Conservation (phyloP, 2,888 invertebrate genomes). For the Eupithecia centaureata region DNA sequence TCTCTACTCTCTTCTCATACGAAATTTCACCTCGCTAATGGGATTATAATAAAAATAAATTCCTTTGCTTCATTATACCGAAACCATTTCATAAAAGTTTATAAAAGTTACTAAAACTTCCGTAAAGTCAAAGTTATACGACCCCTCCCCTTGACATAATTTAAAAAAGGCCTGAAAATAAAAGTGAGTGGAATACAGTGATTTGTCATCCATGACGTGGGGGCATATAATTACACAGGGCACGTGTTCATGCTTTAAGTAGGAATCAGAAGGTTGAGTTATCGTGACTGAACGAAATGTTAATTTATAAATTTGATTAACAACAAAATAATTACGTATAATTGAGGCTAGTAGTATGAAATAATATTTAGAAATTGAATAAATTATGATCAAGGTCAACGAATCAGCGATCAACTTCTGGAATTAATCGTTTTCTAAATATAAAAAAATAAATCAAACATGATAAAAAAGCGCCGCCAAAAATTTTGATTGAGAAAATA, state of each 20-base stretch:
- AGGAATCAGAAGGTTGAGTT: not conserved
- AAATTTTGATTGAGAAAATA: too few species aligned
- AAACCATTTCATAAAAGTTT: conserved; percentile 6
- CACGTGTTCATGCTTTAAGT: not conserved
- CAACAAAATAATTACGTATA: too few species aligned
- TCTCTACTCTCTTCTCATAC: not conserved
- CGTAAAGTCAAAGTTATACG: not conserved
- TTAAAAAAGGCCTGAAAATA: not conserved
- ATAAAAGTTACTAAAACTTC: conserved; percentile 7
- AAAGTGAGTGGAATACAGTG: conserved; percentile 10
- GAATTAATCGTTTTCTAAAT: too few species aligned
- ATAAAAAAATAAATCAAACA: too few species aligned
- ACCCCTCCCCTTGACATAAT: not conserved
- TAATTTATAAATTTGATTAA: too few species aligned
- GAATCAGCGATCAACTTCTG: too few species aligned
- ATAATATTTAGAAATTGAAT: too few species aligned
- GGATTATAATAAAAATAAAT: not conserved
- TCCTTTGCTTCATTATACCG: conserved; percentile 1
- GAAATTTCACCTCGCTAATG: not conserved
- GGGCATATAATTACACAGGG: conserved; percentile 2
- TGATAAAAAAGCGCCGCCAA: too few species aligned
- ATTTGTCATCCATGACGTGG: conserved; percentile 13
- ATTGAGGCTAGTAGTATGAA: too few species aligned
- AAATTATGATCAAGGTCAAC: too few species aligned
- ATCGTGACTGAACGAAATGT: not conserved